Conservation (phyloP, 2,113 vertebrate species). For the Callospermophilus lateralis region DNA sequence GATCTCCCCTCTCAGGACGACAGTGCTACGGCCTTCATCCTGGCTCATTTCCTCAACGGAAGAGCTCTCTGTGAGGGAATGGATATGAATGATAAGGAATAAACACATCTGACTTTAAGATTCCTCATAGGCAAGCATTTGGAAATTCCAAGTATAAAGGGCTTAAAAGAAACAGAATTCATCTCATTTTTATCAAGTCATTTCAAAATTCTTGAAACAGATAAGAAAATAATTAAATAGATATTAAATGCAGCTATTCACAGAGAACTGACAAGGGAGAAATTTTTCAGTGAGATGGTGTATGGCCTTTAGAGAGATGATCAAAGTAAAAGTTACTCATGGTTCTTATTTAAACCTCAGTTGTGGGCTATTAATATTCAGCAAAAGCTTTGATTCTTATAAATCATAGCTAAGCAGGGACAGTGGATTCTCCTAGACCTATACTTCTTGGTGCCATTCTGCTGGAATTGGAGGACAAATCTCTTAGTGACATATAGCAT, state of each 20-base stretch:
- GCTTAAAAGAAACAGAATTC: neutral
- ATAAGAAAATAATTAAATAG: neutral
- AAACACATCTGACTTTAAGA: constrained; percentile 15
- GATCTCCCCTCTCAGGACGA: constrained; percentile 77
- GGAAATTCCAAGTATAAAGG: neutral
- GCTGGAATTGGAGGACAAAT: neutral
- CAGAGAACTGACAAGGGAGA: neutral
- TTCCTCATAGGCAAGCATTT: constrained; percentile 39
- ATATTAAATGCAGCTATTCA: neutral
- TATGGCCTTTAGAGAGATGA: neutral
- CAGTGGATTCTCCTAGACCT: neutral
- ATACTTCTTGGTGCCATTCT: neutral
- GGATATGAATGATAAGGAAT: constrained; percentile 53
- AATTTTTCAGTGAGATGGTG: neutral
- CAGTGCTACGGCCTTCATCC: constrained; percentile 74
- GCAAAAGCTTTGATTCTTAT: neutral
- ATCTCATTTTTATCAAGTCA: neutral
- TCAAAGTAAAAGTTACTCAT: neutral
- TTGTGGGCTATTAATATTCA: neutral
- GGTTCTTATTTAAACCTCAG: neutral
- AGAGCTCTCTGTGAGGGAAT: constrained; percentile 72
- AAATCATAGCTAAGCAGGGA: neutral
- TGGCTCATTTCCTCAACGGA: constrained; percentile 73
- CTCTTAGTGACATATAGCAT: neutral
- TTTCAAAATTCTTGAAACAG: neutral